Conservation (phyloP, 2,797 vertebrate genomes). For the Mastacembelus armatus region DNA sequence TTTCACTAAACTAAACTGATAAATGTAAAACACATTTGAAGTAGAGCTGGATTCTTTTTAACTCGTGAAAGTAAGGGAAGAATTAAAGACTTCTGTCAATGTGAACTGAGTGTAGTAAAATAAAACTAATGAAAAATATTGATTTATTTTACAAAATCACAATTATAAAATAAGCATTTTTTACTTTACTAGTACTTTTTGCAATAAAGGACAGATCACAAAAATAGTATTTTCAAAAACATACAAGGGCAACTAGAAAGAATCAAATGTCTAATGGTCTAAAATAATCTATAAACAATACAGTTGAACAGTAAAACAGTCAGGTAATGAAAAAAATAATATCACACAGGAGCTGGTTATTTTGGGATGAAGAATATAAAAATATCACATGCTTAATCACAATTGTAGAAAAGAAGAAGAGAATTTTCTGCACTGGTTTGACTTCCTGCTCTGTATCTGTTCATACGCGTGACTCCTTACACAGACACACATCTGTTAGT, state of each 20-base stretch:
- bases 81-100: too few relatives aligned
- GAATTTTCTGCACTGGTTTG: constrained; percentile 17
- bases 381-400: neutral
- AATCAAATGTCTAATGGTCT: neutral
- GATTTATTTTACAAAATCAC: too few relatives aligned
- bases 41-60: too few relatives aligned
- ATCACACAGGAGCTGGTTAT: neutral
- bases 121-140: too few relatives aligned
- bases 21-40: too few relatives aligned
- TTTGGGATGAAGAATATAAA: neutral
- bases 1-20: too few relatives aligned
- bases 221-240: too few relatives aligned
- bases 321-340: neutral
- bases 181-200: too few relatives aligned
- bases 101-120: too few relatives aligned
- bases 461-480: neutral
- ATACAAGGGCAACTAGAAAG: neutral
- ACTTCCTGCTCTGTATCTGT: constrained; percentile 25
- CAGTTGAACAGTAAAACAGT: neutral
- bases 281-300: neutral
- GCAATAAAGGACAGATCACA: too few relatives aligned
- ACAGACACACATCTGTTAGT: constrained; percentile 56
- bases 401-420: neutral
- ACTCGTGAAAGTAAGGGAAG: too few relatives aligned
- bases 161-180: too few relatives aligned